A percentile compares a stretch with the other conserved stretches of the same genome.
These are phyloP conservation scores for Ispidina picta DNA, from an alignment of 2,797 vertebrate species.

Conservation along the genomic window DNA sequence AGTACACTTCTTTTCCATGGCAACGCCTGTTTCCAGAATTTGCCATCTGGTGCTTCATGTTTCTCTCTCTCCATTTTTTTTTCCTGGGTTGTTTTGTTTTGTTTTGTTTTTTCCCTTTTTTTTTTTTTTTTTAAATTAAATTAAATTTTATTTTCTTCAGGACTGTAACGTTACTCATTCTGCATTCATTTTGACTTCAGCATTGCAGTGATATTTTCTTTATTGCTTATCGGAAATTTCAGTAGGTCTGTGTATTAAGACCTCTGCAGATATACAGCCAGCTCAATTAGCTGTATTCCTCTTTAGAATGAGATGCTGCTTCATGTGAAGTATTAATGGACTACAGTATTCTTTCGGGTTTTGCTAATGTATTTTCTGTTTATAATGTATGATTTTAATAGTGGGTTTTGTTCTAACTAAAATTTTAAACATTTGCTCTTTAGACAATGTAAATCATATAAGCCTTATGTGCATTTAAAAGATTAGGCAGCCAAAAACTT, in stretches of 20 bases:
- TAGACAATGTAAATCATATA: neutral
- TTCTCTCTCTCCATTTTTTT: neutral
- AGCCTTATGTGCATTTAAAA: neutral
- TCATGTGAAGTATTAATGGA: neutral
- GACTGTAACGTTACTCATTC: constrained; percentile 52
- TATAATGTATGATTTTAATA: neutral
- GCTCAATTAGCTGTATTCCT: neutral
- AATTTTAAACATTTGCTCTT: neutral
- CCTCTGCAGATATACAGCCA: neutral
- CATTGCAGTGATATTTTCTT: constrained; percentile 40
- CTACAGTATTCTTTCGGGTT: neutral
- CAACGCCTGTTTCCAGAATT: constrained; percentile 66
- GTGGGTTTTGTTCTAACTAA: neutral
- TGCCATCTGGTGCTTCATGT: constrained; percentile 70
- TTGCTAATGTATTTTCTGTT: neutral
- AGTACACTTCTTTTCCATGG: constrained; percentile 56
- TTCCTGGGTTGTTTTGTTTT: too few species aligned
- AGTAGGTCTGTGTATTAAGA: neutral
- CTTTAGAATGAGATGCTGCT: neutral
- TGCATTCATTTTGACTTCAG: constrained; percentile 62
- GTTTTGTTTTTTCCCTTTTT: neutral
- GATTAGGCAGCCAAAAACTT: neutral
- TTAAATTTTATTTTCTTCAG: neutral
- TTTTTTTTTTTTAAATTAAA: neutral
- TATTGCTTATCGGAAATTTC: constrained; percentile 31